A percentile compares a stretch with the other conserved stretches of the same genome.
Conservation (phyloP, 2,797 vertebrate species). For the Lutjanus campechanus region DNA sequence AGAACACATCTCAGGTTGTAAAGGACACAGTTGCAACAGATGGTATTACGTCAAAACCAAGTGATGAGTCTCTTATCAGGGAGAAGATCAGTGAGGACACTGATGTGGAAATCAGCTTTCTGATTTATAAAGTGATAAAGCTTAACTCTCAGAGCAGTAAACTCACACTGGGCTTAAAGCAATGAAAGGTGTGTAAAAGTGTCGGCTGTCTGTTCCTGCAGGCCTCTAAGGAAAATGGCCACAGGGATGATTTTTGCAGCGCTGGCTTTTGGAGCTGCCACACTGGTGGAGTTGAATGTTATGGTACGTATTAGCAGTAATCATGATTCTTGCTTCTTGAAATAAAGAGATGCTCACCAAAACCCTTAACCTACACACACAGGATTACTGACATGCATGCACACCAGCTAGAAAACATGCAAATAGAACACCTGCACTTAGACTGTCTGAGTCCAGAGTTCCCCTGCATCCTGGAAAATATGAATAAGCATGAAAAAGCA, state of each 20-base stretch:
- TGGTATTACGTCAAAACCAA: not conserved
- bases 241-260: slow-evolving; percentile 94
- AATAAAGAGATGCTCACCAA: not conserved
- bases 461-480: not conserved
- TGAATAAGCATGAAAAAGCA: too few species aligned
- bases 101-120: slow-evolving; percentile 8
- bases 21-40: slow-evolving; percentile 14
- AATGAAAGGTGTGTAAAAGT: not conserved
- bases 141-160: not conserved
- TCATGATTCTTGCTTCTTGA: not conserved
- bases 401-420: not conserved
- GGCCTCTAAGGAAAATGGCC: slow-evolving; percentile 94
- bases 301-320: slow-evolving; percentile 84
- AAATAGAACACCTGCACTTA: not conserved
- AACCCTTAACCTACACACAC: not conserved
- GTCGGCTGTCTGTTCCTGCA: slow-evolving; percentile 62
- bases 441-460: not conserved
- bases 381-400: not conserved
- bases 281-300: slow-evolving; percentile 92
- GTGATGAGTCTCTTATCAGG: slow-evolving; percentile 12
- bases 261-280: slow-evolving; percentile 92
- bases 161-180: not conserved
- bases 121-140: slow-evolving; percentile 29
- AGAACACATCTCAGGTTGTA: not conserved
- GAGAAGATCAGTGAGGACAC: slow-evolving; percentile 6